Base-by-base conservation (phyloP, 2,888 invertebrate species). In the Lamproptera curius region DNA sequence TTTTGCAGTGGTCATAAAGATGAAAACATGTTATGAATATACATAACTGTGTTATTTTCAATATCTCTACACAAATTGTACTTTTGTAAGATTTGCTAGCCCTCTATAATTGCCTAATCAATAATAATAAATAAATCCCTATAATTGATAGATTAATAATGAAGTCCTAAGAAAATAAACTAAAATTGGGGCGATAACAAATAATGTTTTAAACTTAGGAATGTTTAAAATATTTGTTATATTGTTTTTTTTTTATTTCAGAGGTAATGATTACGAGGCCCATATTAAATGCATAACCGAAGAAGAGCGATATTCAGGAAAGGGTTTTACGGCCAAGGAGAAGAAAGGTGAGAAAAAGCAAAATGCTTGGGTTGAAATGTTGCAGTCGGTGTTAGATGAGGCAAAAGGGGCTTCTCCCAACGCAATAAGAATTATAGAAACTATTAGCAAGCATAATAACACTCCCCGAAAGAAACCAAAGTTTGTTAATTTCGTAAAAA, bases 271-370 rank as follows among this genome's bases (percentile, higher is more conserved):
- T 9, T 97, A 94, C 76, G 90, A 90, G 35, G 81, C 83, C 1
- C 97, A 97, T 70, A 93, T 84, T n/a, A 94, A 95, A 81, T 97
- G 97, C 76, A 89, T 97, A 40, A 91, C 93, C 0, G 93, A 98
- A 83, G 93, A 93, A 17, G 93, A 97, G 74, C 93, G 97, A 59
- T 98, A 98, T 71, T 93, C 95, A 5, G 96, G 93, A 0, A 95
- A 94, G 76, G 92, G 93, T 34, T 95, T 92, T 68, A 90, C 91
- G 15, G 88, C 92, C 2, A 94, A 93, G 66, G 90, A 91, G 46
- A 95, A 95, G 67, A 96, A 96, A 77, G 96, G 96, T 5, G 95
- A 95, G 68, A 91, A 89, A 55, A 97, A 97, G 68, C 97, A 97
- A 73, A 93, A 92, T 64, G 90, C 90, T 40, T 97, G 97, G 97